A percentile compares a stretch with the other conserved stretches of the same genome.
phyloP scores from a whole-genome alignment of 2,797 vertebrate genomes.

The Fistularia commersonii region DNA sequence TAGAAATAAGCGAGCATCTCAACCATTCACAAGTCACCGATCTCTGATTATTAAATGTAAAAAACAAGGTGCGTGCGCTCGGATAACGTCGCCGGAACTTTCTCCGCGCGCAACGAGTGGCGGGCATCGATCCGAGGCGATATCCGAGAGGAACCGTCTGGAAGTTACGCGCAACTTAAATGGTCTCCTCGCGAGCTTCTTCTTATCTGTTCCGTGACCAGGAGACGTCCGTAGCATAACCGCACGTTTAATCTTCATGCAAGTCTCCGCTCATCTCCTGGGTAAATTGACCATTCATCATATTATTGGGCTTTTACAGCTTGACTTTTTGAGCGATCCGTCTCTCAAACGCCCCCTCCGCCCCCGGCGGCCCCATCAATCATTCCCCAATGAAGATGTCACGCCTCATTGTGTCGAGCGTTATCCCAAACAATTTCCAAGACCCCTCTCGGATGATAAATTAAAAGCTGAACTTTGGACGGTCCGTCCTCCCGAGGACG shows the following conservation, averaged over 20 bases:
- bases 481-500: background rate
- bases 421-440: slow-evolving; percentile 51
- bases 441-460: slow-evolving; percentile 38
- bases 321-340: slow-evolving; percentile 66
- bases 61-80: too few species aligned
- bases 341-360: slow-evolving; percentile 60
- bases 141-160: too few species aligned
- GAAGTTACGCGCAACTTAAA: too few species aligned
- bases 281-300: slow-evolving; percentile 73
- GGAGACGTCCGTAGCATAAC: slow-evolving; percentile 1
- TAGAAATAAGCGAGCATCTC: too few species aligned
- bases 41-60: too few species aligned
- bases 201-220: background rate
- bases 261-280: slow-evolving; percentile 60
- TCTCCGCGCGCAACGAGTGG: too few species aligned
- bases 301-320: slow-evolving; percentile 62
- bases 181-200: background rate
- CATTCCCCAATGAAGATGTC: slow-evolving; percentile 73
- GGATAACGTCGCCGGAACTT: too few species aligned
- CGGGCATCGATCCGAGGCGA: too few species aligned
- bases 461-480: slow-evolving; percentile 20
- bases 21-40: too few species aligned
- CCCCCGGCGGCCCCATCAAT: slow-evolving; percentile 62
- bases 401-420: slow-evolving; percentile 61
- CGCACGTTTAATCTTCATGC: slow-evolving; percentile 57